Percentiles rank a stretch among this genome's conserved stretches.
Evolutionary conservation across 2,888 invertebrate genomes (phyloP).

Genomic region (Silvanus unidentatus): DNA sequence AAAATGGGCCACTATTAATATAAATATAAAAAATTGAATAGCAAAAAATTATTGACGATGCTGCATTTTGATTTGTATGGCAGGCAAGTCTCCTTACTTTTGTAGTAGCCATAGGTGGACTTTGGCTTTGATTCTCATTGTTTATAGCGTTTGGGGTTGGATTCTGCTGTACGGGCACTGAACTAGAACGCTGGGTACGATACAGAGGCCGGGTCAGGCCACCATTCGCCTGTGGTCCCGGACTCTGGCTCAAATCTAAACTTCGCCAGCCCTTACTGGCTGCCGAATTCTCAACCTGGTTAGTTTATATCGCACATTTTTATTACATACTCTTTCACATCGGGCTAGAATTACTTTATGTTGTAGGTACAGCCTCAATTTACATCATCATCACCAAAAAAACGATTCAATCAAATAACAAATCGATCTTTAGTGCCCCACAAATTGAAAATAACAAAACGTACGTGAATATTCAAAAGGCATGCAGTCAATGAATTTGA

Average conservation of each 20-base stretch:
- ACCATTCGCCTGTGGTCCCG: conserved; percentile 36
- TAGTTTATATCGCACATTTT: conserved; percentile 19
- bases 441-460: no score
- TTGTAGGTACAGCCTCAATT: conserved; percentile 1
- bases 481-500: no score
- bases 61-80: conserved; percentile 3
- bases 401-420: no score
- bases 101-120: conserved; percentile 32
- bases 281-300: conserved; percentile 39
- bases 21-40: not conserved
- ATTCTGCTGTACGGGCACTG: conserved; percentile 51
- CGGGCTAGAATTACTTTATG: no score
- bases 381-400: not conserved
- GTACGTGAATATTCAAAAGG: no score
- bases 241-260: conserved; percentile 46
- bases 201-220: conserved; percentile 50
- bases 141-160: conserved; percentile 29
- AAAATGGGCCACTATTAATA: no score
- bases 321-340: not conserved
- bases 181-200: conserved; percentile 59
- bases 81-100: conserved; percentile 38
- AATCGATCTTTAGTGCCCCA: no score
- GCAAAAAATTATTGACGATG: conserved; percentile 3
- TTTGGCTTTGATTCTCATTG: conserved; percentile 36
- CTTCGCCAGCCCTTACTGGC: conserved; percentile 51